A percentile compares a stretch with the other conserved stretches of the same genome.
Conservation (phyloP, 2,113 vertebrate species). For the Hiodon tergisus region DNA sequence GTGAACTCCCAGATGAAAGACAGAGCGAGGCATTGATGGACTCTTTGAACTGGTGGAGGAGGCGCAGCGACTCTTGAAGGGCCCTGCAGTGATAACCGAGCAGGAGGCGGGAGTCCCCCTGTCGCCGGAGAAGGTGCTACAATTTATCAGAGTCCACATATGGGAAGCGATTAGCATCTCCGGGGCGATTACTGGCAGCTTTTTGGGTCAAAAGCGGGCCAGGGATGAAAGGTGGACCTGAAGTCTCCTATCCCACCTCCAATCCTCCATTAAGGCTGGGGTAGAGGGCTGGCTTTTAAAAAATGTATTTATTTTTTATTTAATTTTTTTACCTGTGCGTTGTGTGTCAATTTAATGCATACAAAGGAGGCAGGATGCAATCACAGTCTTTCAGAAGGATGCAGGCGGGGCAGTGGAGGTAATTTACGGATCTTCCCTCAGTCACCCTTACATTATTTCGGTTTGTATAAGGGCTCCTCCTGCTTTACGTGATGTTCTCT, state of each 20-base stretch:
- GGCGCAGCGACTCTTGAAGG: constrained; percentile 85
- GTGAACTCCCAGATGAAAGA: constrained; percentile 94
- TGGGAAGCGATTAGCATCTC: constrained; percentile 94
- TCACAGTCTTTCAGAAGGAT: constrained; percentile 37
- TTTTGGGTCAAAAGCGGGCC: constrained; percentile 88
- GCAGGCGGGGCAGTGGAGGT: constrained; percentile 40
- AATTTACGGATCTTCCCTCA: constrained; percentile 44
- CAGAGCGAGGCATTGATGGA: constrained; percentile 88
- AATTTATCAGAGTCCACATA: constrained; percentile 98
- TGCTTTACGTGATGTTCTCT: no score
- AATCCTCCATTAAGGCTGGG: constrained; percentile 85
- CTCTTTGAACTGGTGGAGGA: constrained; percentile 80
- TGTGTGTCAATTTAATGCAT: constrained; percentile 67
- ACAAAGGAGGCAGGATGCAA: constrained; percentile 44
- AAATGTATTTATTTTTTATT: constrained; percentile 51
- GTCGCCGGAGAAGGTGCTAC: constrained; percentile 86
- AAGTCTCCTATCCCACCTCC: constrained; percentile 87
- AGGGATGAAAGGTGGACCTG: constrained; percentile 87
- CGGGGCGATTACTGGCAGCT: constrained; percentile 87
- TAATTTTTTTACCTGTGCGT: constrained; percentile 41
- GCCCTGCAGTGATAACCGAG: constrained; percentile 87
- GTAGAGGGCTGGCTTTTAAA: constrained; percentile 55
- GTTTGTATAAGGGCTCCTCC: no score
- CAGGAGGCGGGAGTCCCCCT: constrained; percentile 79
- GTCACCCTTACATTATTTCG: not conserved